A percentile compares a stretch with the other conserved stretches of the same genome.
Conservation (phyloP, 2,888 invertebrate genomes). For the Sarcophaga carnaria region DNA sequence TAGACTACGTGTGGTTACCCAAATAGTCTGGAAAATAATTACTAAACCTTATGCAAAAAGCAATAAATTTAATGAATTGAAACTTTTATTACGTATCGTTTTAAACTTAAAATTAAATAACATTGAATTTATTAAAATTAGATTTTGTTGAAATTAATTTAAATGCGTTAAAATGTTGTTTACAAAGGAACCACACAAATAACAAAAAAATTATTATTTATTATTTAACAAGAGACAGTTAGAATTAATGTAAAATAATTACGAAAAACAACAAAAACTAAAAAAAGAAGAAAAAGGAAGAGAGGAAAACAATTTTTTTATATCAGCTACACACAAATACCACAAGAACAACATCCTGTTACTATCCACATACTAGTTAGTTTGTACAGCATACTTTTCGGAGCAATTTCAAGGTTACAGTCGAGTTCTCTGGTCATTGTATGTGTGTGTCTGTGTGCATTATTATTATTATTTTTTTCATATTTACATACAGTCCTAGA, state of each 20-base stretch:
- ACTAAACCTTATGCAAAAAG: too few species aligned
- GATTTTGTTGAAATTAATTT: background rate
- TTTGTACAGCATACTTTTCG: slow-evolving; percentile 8
- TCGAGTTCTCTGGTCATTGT: slow-evolving; percentile 5
- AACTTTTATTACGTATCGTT: background rate
- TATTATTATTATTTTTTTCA: slow-evolving; percentile 15
- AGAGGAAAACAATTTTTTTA: slow-evolving; percentile 30
- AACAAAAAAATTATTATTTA: background rate
- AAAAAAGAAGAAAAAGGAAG: background rate
- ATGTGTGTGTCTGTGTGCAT: slow-evolving; percentile 1
- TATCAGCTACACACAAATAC: slow-evolving; percentile 23
- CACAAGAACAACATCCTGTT: slow-evolving; percentile 29
- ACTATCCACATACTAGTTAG: background rate
- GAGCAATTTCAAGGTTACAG: slow-evolving; percentile 38
- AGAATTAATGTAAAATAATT: background rate
- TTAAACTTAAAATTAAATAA: slow-evolving; percentile 28
- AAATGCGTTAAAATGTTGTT: slow-evolving; percentile 1
- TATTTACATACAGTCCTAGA: background rate
- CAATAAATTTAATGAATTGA: too few species aligned
- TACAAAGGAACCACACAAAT: slow-evolving; percentile 7
- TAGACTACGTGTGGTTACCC: too few species aligned
- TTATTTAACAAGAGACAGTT: slow-evolving; percentile 8
- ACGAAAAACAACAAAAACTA: background rate
- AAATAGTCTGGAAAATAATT: too few species aligned
- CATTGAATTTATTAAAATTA: slow-evolving; percentile 27